Conservation (phyloP, 2,888 invertebrate genomes). For the Tanaodytes sp. region DNA sequence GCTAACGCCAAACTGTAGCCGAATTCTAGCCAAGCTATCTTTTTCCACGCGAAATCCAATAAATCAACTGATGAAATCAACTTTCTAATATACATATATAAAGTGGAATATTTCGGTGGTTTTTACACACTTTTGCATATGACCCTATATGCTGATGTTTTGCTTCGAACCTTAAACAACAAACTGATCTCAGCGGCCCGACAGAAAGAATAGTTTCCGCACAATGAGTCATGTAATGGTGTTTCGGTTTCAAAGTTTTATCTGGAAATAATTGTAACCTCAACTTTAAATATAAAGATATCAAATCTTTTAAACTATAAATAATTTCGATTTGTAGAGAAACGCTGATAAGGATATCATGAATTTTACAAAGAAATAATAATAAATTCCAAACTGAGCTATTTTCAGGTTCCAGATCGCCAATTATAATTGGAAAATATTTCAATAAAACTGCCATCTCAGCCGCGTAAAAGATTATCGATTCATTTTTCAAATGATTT, state of each 20-base stretch:
- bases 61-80: no score
- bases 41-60: no score
- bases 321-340: conserved; percentile 3
- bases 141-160: conserved; percentile 31
- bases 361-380: conserved; percentile 3
- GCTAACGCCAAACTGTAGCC: no score
- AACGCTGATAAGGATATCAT: background rate
- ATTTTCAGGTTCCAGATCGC: conserved; percentile 10
- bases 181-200: conserved; percentile 34
- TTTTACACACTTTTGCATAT: conserved; percentile 27
- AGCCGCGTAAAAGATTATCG: conserved; percentile 22
- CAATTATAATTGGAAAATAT: conserved; percentile 30
- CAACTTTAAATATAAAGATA: conserved; percentile 10
- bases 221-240: conserved; percentile 46
- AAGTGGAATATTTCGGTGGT: conserved; percentile 27
- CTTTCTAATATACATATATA: no score
- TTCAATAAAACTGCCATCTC: conserved; percentile 28
- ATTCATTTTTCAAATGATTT: conserved; percentile 26
- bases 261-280: conserved; percentile 16
- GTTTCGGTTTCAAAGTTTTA: conserved; percentile 38
- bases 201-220: conserved; percentile 23
- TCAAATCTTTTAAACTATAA: background rate
- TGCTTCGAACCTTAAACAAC: conserved; percentile 42
- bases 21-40: no score
- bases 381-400: conserved; percentile 14